Base-by-base conservation (phyloP, 1,140 invertebrate genomes). In the Heliconius nattereri region DNA sequence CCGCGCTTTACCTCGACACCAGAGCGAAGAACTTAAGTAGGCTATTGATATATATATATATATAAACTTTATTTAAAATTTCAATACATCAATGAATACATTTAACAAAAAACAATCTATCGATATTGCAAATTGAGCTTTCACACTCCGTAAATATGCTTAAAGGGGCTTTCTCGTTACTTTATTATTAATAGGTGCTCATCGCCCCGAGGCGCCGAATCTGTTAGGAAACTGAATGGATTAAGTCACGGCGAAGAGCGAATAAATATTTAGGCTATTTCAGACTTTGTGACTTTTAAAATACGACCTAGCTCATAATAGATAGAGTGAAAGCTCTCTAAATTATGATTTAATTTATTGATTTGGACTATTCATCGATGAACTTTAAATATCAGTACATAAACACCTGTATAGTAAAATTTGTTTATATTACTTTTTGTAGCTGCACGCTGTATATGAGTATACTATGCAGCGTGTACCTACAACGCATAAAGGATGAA, bases 151-250 rank as follows among this genome's bases (percentile, higher is more conserved):
- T 37, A 70, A 70, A 76, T 70, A 76, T 19, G 52, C 66, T 40
- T 76, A 45, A 60, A 76, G 57, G 8, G 40, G 52, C 57, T 75
- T 75, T 66, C 35, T 76, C 60, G 75, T 76, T 70, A 76, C 35
- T 71, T 66, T 76, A 76, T 70, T 76, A 76, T 76, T 76, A 76
- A 75, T 75, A 75, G 73, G 32, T 23, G 73, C 52, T 75, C 45
- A 57, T 60, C 52, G 49, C 73, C n/a, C n/a, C 32, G 54, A 70
- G 74, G 35, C 54, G 74, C 16, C 49, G 32, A 76, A 66, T 66
- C 57, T 26, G 54, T 66, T 60, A 66, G 32, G 3, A 8, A 54
- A 74, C 45, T 76, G 54, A 66, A 66, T 76, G 57, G 32, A 40
- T 66, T 20, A 16, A 74, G 26, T 66, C 60, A 29, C 8, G 26